Evolutionary conservation across 2,113 vertebrate genomes (phyloP).

Genomic region (Glaucidium brasilianum): DNA sequence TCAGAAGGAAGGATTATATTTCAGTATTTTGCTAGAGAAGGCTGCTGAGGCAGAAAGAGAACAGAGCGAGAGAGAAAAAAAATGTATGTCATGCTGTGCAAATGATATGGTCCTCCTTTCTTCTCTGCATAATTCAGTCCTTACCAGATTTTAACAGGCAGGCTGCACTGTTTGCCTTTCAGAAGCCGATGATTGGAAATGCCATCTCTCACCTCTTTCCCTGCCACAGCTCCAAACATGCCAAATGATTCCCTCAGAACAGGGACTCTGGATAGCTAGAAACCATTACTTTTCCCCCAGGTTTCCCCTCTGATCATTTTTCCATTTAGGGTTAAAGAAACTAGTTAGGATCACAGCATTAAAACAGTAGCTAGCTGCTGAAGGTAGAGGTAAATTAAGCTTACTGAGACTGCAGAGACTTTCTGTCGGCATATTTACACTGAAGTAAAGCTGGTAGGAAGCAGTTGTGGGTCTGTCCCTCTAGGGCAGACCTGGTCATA

Average conservation of each 20-base stretch:
- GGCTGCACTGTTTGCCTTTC: slow-evolving; percentile 1
- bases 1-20: not conserved
- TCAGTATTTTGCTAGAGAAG: not conserved
- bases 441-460: not conserved
- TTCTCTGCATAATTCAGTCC: slow-evolving; percentile 14
- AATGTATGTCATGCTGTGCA: slow-evolving; percentile 5
- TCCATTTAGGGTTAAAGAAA: not conserved
- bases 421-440: not conserved
- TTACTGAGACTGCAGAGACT: not conserved
- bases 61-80: not conserved
- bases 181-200: not conserved
- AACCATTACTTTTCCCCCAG: not conserved
- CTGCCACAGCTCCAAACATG: not conserved
- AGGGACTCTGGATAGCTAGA: not conserved
- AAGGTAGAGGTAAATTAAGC: not conserved
- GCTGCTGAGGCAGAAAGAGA: slow-evolving; percentile 1
- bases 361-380: not conserved
- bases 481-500: not conserved
- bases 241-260: not conserved
- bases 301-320: not conserved
- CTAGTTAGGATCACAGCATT: not conserved
- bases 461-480: not conserved
- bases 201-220: not conserved
- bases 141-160: not conserved
- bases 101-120: not conserved